Evolutionary conservation across 2,113 vertebrate genomes (phyloP).

Genomic region (Motacilla alba): DNA sequence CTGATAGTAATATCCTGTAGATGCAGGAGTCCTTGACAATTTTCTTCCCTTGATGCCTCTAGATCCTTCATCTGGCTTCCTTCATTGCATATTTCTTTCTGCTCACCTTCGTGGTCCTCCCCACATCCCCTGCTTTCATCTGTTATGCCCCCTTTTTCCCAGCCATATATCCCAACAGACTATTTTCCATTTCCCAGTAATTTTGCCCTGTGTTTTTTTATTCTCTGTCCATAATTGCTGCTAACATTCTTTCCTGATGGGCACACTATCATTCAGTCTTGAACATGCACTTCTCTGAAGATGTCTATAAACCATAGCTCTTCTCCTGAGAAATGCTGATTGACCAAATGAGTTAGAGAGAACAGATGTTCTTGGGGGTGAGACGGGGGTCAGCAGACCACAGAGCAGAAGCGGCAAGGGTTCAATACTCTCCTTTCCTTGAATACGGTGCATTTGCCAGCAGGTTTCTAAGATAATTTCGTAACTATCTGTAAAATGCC

Average conservation of each 20-base stretch:
- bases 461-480: not conserved
- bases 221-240: not conserved
- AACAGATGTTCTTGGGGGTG: not conserved
- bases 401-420: not conserved
- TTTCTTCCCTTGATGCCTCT: not conserved
- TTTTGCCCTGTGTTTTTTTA: not conserved
- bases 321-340: not conserved
- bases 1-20: not conserved
- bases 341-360: not conserved
- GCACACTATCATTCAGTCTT: not conserved
- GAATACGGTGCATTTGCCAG: accelerated
- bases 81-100: not conserved
- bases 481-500: not conserved
- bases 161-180: not conserved
- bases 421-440: not conserved
- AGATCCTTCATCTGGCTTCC: not conserved
- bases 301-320: not conserved
- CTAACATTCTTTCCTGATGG: not conserved
- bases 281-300: not conserved
- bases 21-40: not conserved
- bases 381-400: not conserved
- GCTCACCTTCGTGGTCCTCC: not conserved
- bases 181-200: not conserved
- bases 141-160: not conserved
- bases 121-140: not conserved